Percentiles rank a stretch among this genome's conserved stretches.
These are phyloP conservation scores for Fragum sueziense DNA, from an alignment of 2,888 invertebrate species.

Conservation along the genomic window DNA sequence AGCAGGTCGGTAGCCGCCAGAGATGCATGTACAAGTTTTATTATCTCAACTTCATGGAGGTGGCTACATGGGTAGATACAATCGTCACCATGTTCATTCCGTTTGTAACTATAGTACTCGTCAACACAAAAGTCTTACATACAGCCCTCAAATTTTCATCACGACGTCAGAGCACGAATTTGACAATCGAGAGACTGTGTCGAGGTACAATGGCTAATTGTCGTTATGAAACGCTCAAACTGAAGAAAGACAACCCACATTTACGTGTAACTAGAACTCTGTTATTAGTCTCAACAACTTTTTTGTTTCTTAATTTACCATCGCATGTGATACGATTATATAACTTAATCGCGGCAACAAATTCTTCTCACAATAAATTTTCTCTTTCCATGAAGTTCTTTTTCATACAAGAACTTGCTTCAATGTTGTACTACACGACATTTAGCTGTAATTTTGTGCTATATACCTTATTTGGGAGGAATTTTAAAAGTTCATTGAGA, in stretches of 20 bases:
- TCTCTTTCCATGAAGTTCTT: conserved; percentile 42
- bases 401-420: conserved; percentile 62
- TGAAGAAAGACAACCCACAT: conserved; percentile 51
- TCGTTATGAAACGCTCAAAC: neutral
- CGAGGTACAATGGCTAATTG: neutral
- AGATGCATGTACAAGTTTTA: conserved; percentile 50
- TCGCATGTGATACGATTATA: conserved; percentile 71
- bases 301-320: conserved; percentile 75
- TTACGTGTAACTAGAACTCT: conserved; percentile 70
- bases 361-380: neutral
- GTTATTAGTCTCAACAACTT: conserved; percentile 71
- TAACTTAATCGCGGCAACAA: conserved; percentile 55
- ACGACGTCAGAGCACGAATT: neutral
- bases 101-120: conserved; percentile 60
- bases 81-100: conserved; percentile 70
- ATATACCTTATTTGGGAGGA: conserved; percentile 67
- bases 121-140: conserved; percentile 58
- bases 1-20: conserved; percentile 9
- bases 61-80: conserved; percentile 70
- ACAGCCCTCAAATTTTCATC: conserved; percentile 17
- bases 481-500: conserved; percentile 61
- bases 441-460: conserved; percentile 70
- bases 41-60: conserved; percentile 51
- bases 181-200: neutral
- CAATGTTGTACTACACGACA: conserved; percentile 65